Conservation (phyloP, 2,113 vertebrate genomes). For the Pterocles orientalis region DNA sequence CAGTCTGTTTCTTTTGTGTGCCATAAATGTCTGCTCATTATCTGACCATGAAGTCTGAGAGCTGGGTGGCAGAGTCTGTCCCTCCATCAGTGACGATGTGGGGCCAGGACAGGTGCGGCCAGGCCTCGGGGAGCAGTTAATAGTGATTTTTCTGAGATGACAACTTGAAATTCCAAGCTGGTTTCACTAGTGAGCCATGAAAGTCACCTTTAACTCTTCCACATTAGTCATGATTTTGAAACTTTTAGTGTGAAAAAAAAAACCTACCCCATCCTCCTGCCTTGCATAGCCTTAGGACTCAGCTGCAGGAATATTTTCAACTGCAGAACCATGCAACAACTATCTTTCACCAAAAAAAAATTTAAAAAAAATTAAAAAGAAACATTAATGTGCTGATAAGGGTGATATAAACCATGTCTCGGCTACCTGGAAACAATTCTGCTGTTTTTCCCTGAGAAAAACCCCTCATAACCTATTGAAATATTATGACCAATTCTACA, state of each 20-base stretch:
- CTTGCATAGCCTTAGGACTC: neutral
- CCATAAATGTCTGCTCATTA: neutral
- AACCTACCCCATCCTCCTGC: neutral
- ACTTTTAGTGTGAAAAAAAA: neutral
- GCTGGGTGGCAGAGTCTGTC: neutral
- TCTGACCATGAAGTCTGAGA: neutral
- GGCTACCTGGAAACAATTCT: neutral
- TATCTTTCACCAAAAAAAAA: neutral
- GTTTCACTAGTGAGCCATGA: neutral
- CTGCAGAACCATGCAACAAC: neutral
- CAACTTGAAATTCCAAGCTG: neutral
- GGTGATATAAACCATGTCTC: neutral
- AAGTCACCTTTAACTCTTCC: neutral
- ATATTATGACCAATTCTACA: neutral
- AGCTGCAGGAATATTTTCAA: neutral
- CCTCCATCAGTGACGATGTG: accelerated
- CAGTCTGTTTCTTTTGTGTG: neutral
- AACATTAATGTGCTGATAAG: neutral
- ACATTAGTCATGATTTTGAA: neutral
- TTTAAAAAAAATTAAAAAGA: no score
- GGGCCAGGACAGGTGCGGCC: neutral
- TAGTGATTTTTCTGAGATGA: neutral
- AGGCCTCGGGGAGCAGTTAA: neutral
- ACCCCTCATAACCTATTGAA: neutral
- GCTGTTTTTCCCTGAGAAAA: neutral